These are phyloP conservation scores for Tupaia chinensis DNA, from an alignment of 2,113 vertebrate species.

Conservation along the genomic window DNA sequence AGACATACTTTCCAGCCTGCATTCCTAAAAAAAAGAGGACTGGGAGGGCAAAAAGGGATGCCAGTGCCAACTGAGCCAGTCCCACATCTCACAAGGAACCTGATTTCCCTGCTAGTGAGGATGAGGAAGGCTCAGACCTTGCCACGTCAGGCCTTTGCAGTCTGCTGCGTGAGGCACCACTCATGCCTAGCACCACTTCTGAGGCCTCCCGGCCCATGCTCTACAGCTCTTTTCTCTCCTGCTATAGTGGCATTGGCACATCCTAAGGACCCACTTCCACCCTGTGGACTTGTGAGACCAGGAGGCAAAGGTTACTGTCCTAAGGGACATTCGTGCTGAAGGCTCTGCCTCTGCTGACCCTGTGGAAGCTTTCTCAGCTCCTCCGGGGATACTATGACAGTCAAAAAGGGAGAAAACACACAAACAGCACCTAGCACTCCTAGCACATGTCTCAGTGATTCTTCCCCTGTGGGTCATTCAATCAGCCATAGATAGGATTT, in stretches of 20 bases:
- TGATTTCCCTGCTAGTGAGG: neutral
- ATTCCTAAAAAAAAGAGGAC: neutral
- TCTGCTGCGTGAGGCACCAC: rapidly evolving
- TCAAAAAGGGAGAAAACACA: neutral
- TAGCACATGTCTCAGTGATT: neutral
- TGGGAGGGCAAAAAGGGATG: neutral
- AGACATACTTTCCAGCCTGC: neutral
- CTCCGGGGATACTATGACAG: neutral
- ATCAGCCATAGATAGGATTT: neutral
- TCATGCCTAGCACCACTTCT: too few relatives aligned
- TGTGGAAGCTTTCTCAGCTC: neutral
- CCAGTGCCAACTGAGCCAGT: neutral
- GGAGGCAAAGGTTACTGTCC: neutral
- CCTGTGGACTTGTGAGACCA: neutral
- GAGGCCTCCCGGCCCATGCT: neutral
- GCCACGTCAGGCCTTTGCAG: rapidly evolving
- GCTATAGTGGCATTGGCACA: neutral
- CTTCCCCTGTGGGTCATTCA: neutral
- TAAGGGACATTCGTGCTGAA: too few relatives aligned
- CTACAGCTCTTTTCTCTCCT: neutral
- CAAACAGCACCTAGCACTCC: neutral
- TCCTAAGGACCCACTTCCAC: neutral
- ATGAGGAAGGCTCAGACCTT: neutral
- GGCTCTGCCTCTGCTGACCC: neutral
- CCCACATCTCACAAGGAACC: neutral